A percentile compares a stretch with the other conserved stretches of the same genome.
phyloP scores from a whole-genome alignment of 2,888 invertebrate species.

The Aspidiotus destructor region DNA sequence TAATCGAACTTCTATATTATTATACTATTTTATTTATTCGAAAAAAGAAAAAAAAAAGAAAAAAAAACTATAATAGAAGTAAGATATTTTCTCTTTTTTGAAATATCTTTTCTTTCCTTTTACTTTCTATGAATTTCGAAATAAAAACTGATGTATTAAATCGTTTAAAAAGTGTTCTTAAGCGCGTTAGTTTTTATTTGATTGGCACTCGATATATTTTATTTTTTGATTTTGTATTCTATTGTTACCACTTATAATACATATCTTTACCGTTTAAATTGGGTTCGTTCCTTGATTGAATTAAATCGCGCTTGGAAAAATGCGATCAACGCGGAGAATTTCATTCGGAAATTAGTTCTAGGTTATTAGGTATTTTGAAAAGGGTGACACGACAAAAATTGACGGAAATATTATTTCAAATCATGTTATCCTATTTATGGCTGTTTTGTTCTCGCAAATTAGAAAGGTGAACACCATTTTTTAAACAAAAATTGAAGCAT shows the following conservation, averaged over 20 bases:
- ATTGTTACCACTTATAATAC: constrained; percentile 32
- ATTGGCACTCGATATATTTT: constrained; percentile 26
- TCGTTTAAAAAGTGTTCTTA: constrained; percentile 28
- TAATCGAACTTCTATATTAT: background rate
- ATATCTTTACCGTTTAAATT: constrained; percentile 27
- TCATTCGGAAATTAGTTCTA: too few relatives aligned
- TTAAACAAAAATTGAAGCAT: too few relatives aligned
- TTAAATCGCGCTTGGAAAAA: too few relatives aligned
- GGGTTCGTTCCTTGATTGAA: constrained; percentile 13
- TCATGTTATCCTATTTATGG: too few relatives aligned
- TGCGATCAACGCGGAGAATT: too few relatives aligned
- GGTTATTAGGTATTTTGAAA: too few relatives aligned
- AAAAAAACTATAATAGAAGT: too few relatives aligned
- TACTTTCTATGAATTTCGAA: background rate
- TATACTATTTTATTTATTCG: constrained; percentile 14
- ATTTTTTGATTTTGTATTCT: constrained; percentile 27
- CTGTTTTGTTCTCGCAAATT: too few relatives aligned
- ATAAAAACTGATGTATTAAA: constrained; percentile 8
- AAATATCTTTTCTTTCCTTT: constrained; percentile 3
- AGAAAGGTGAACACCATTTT: too few relatives aligned
- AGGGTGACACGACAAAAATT: too few relatives aligned
- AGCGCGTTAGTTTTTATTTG: constrained; percentile 32
- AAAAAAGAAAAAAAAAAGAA: background rate
- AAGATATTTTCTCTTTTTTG: background rate
- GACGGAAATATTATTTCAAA: too few relatives aligned